Evolutionary conservation across 2,797 vertebrate species (phyloP), one percentile per base, ranked within the genome.

Genomic region (Coracias cyanogaster): DNA sequence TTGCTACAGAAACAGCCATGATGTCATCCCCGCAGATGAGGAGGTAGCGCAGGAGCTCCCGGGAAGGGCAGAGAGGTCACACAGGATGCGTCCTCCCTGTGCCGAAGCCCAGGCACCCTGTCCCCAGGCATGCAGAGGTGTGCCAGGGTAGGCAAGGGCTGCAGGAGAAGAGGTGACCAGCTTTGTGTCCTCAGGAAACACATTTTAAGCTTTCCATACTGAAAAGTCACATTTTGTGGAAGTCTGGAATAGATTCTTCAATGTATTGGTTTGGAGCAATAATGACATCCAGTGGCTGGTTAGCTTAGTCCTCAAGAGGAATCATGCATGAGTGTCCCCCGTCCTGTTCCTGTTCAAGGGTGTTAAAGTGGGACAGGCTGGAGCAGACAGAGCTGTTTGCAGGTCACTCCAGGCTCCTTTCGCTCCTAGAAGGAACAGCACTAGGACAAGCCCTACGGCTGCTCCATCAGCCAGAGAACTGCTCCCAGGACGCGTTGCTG

Each of bases 281-380:
- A 97, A 96, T 97, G 97, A 97, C 97, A 97, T 96, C 97, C 96
- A 96, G 97, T 96, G 97, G 97, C 51, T 93, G 94, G 62, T 92
- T 89, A 52, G 85, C 62, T 97, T 33, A 93, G 84, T 55, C 93
- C 92, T 94, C 82, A 41, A 39, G 90, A 88, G 89, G 81, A 91
- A 83, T 58, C 0, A 1, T 37, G 60, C 22, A 35, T 2, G 28
- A 77, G 51, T 58, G 62, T 88, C 76, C 46, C 41, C 9, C 0
- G 0, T 46, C 48, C 82, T 46, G 43, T 10, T 55, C 37, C 71
- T 83, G 33, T n/a, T 74, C 19, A 10, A 21, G 45, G 37, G 9
- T 41, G 45, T 35, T 41, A 22, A 55, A 58, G 48, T 55, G 66
- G 66, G 52, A 70, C 35, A 33, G 60, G 49, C 41, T 69, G 90